These are phyloP conservation scores for Orchestia grillus DNA, from an alignment of 1,140 invertebrate species.

Conservation along the genomic window DNA sequence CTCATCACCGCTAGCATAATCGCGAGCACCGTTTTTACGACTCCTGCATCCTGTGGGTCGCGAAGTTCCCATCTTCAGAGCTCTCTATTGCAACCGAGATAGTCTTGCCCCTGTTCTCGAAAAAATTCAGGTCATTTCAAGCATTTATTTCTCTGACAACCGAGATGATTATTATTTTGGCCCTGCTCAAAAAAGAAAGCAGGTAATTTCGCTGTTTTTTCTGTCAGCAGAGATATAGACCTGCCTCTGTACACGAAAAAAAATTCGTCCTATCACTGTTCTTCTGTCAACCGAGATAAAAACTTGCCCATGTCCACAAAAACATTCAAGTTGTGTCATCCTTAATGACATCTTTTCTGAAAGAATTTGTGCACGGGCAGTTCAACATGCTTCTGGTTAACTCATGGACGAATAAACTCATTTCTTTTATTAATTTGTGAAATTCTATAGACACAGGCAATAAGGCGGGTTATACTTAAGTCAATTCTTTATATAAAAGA, in stretches of 20 bases:
- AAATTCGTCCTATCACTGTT: too few relatives aligned
- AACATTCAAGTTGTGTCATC: neutral
- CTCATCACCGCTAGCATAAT: slow-evolving; percentile 4
- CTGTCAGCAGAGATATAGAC: too few relatives aligned
- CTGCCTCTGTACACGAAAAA: too few relatives aligned
- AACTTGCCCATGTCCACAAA: too few relatives aligned
- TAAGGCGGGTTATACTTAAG: neutral
- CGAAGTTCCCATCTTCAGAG: slow-evolving; percentile 16
- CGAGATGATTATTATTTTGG: neutral
- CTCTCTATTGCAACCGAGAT: neutral
- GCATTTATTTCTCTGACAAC: neutral
- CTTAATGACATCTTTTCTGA: neutral
- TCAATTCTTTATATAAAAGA: neutral
- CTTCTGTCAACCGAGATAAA: too few relatives aligned
- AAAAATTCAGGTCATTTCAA: neutral
- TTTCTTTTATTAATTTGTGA: neutral
- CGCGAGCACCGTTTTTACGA: slow-evolving; percentile 31
- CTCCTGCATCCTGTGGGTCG: slow-evolving; percentile 22
- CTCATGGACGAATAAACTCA: neutral
- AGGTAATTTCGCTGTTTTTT: neutral
- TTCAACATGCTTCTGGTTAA: neutral
- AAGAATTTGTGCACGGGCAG: neutral
- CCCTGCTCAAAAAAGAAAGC: neutral
- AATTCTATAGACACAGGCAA: neutral
- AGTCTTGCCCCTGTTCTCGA: neutral